Evolutionary conservation across 2,888 invertebrate genomes (phyloP), one percentile per base, ranked within the genome.

Genomic region (Plusia festucae): DNA sequence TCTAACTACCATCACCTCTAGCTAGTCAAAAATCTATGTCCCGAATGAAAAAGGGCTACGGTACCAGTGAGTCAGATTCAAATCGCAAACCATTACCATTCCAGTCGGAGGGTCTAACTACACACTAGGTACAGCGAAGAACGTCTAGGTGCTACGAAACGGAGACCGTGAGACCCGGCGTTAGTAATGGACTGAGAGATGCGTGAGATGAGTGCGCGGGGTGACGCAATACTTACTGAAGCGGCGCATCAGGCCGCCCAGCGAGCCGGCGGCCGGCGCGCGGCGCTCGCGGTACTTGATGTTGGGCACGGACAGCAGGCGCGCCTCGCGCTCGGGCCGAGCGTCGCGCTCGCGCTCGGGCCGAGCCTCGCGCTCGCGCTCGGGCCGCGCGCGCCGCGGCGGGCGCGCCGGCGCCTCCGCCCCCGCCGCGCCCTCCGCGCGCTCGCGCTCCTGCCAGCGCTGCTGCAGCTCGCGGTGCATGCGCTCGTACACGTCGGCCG

Each of bases 181-280:
- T 68, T 56, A 65, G 78, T 75, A 79, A 81, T 74, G 81, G 46
- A 65, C 65, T 55, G 77, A 69, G 75, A 73, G 65, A 69, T 63
- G 79, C 54, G 79, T 81, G 85, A 79, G 81, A 75, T 84, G 85
- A 81, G 67, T 64, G 67, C 22, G 68, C 78, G 75, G 78, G 82
- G 73, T 74, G 86, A 76, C 82, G 73, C 76, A 86, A 76, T 96
- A 98, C 98, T 98, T 97, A 98, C 98, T 97, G 96, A 98, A 97
- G 96, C 97, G 97, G 91, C 98, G 96, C 95, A 97, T 97, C 84
- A 98, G 95, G 89, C 97, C 97, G 83, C 97, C 96, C 95, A 97
- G 96, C 73, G 97, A 88, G 95, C 84, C 90, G 86, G 91, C 89
- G n/a, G 93, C 82, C 93, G 95, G 85, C 97, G 94, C 82, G 96